Conservation (phyloP, 2,113 vertebrate genomes). For the Montifringilla adamsi region DNA sequence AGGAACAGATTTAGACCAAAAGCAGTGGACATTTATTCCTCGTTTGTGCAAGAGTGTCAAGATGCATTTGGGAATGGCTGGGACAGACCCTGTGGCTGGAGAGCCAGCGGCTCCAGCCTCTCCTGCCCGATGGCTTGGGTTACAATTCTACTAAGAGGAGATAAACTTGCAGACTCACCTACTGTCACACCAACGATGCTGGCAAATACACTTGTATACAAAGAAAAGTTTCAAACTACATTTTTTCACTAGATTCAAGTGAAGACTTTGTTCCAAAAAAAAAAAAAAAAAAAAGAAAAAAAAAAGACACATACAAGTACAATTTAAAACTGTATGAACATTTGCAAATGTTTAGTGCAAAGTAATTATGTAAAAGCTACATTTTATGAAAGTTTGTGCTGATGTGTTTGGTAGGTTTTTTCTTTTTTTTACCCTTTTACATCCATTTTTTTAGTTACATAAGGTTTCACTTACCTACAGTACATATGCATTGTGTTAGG, state of each 20-base stretch:
- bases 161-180: slow-evolving; percentile 68
- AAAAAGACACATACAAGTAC: slow-evolving; percentile 71
- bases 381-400: slow-evolving; percentile 74
- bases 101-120: slow-evolving; percentile 49
- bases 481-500: slow-evolving; percentile 65
- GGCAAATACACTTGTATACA: slow-evolving; percentile 73
- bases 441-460: slow-evolving; percentile 68
- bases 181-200: slow-evolving; percentile 69
- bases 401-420: slow-evolving; percentile 64
- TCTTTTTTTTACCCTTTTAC: slow-evolving; percentile 61
- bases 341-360: slow-evolving; percentile 76
- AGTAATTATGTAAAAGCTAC: slow-evolving; percentile 73
- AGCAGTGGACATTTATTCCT: slow-evolving; percentile 81
- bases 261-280: slow-evolving; percentile 68
- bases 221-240: slow-evolving; percentile 74
- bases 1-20: slow-evolving; percentile 73
- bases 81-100: slow-evolving; percentile 42
- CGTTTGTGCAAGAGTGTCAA: slow-evolving; percentile 75
- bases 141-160: slow-evolving; percentile 68
- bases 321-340: slow-evolving; percentile 72
- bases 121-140: slow-evolving; percentile 63
- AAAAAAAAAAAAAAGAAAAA: slow-evolving; percentile 7
- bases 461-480: slow-evolving; percentile 72
- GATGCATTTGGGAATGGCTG: slow-evolving; percentile 63
- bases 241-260: slow-evolving; percentile 69